A percentile compares a stretch with the other conserved stretches of the same genome.
These are phyloP conservation scores for Aphaenogaster rudis DNA, from an alignment of 1,140 invertebrate species.

Conservation along the genomic window DNA sequence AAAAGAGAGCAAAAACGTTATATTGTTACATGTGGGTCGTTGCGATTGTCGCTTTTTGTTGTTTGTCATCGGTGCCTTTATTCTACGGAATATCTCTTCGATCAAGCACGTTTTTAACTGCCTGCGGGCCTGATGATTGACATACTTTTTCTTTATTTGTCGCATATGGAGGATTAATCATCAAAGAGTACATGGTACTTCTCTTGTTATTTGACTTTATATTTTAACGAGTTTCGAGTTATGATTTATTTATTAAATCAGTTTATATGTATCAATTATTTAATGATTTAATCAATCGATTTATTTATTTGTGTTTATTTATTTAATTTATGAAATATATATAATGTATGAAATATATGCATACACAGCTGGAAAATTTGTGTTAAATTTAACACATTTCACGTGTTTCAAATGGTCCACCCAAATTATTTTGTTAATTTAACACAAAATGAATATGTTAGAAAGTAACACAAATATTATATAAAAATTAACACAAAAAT, in stretches of 20 bases:
- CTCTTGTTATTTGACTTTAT: neutral
- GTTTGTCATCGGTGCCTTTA: slow-evolving; percentile 42
- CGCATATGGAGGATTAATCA: neutral
- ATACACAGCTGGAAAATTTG: too few species aligned
- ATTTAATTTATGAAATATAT: too few species aligned
- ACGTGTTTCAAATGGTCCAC: too few species aligned
- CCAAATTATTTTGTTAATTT: too few species aligned
- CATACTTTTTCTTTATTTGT: neutral
- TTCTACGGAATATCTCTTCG: slow-evolving; percentile 50
- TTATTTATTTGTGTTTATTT: neutral
- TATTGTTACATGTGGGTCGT: slow-evolving; percentile 42
- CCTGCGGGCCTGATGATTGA: slow-evolving; percentile 10
- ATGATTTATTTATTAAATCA: neutral
- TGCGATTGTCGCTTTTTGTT: slow-evolving; percentile 49
- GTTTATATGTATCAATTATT: neutral
- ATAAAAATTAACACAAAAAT: too few species aligned
- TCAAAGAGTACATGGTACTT: neutral
- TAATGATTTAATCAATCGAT: neutral
- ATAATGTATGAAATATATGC: too few species aligned
- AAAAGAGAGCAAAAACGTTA: slow-evolving; percentile 50
- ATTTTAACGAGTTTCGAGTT: neutral
- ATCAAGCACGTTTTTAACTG: slow-evolving; percentile 36
- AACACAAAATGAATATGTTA: too few species aligned
- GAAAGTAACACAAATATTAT: too few species aligned
- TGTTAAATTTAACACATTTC: too few species aligned